A percentile compares a stretch with the other conserved stretches of the same genome.
Conservation (phyloP, 2,888 invertebrate species). For the Ormyrus nitidulus region DNA sequence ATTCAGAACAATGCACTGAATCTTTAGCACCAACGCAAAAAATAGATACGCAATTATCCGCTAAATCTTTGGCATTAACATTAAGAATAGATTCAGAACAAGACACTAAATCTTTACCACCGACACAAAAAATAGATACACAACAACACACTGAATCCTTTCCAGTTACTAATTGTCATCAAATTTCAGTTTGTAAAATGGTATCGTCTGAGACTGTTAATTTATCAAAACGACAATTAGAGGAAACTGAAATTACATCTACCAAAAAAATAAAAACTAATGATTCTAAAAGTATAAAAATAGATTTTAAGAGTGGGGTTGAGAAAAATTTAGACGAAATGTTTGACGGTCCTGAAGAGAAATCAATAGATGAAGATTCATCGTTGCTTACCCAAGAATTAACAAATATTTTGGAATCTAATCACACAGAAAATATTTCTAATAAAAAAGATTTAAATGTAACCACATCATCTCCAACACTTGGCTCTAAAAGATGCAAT, state of each 20-base stretch:
- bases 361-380: conserved; percentile 52
- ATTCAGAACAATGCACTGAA: neutral
- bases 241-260: conserved; percentile 12
- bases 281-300: neutral
- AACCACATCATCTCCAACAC: conserved; percentile 43
- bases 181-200: neutral
- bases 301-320: conserved; percentile 60
- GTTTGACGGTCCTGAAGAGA: conserved; percentile 61
- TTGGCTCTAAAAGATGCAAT: conserved; percentile 12
- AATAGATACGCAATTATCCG: neutral
- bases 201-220: neutral
- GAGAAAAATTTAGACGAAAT: conserved; percentile 64
- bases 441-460: neutral
- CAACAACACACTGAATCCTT: too few relatives aligned
- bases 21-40: neutral
- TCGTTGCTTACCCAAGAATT: conserved; percentile 67
- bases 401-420: conserved; percentile 62
- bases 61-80: neutral
- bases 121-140: neutral
- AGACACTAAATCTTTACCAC: neutral
- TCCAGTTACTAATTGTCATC: too few relatives aligned
- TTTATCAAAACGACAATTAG: conserved; percentile 40
- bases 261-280: conserved; percentile 30
- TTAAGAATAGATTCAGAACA: neutral
- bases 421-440: conserved; percentile 49